Conservation (phyloP, 2,113 vertebrate genomes). For the Calonectris borealis region DNA sequence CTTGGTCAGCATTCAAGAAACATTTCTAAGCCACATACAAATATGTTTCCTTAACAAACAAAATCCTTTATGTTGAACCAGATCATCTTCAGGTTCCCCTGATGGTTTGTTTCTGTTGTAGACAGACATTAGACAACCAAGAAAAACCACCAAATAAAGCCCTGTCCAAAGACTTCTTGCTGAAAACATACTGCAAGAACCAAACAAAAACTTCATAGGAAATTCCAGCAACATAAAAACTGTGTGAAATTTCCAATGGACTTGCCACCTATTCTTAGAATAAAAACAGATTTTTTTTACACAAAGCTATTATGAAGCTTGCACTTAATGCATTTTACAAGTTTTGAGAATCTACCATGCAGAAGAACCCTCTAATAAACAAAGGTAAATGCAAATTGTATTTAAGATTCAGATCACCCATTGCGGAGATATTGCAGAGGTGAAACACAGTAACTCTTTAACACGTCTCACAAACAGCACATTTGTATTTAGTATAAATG, state of each 20-base stretch:
- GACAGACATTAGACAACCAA: background rate
- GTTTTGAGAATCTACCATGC: background rate
- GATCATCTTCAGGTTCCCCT: background rate
- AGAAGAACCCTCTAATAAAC: background rate
- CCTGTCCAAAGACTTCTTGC: background rate
- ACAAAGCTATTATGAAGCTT: background rate
- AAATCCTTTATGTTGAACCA: background rate
- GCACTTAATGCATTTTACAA: background rate
- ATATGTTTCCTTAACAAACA: background rate
- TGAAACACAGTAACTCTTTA: background rate
- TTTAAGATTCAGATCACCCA: background rate
- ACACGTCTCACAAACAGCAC: background rate
- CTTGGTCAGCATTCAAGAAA: background rate
- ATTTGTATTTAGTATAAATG: slow-evolving; percentile 14
- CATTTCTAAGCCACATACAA: background rate
- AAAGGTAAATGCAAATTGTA: background rate
- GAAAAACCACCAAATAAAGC: background rate
- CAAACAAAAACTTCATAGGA: background rate
- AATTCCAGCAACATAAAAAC: background rate
- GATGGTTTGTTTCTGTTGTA: background rate
- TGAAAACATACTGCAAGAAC: background rate
- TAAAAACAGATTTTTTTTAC: background rate
- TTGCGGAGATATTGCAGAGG: background rate
- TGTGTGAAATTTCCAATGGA: background rate
- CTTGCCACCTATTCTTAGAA: background rate